phyloP scores from a whole-genome alignment of 2,113 vertebrate genomes.

The Oreotrochilus melanogaster region DNA sequence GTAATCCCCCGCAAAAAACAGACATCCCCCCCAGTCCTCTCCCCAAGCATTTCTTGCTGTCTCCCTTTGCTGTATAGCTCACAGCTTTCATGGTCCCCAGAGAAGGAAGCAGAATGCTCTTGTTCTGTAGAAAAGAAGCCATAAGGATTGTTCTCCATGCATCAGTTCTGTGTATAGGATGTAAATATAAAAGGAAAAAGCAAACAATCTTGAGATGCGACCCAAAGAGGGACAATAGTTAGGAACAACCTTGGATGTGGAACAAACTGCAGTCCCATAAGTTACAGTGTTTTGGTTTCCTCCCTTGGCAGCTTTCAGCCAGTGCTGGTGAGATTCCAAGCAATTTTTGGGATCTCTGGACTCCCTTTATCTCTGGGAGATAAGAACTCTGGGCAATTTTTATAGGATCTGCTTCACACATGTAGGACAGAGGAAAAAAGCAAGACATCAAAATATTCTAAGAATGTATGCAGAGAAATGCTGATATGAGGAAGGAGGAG shows the following conservation, averaged over 20 bases:
- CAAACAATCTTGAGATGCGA: background rate
- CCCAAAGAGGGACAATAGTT: background rate
- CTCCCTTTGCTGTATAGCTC: background rate
- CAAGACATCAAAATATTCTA: background rate
- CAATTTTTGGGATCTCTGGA: background rate
- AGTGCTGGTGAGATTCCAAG: accelerated
- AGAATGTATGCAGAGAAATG: background rate
- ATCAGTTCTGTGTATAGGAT: background rate
- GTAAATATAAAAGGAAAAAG: background rate
- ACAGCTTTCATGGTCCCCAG: background rate
- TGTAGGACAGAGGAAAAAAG: background rate
- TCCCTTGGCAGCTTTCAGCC: background rate
- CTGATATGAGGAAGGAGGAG: background rate
- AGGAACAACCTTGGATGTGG: background rate
- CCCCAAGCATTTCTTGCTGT: background rate
- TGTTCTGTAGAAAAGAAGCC: background rate
- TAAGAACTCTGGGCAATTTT: background rate
- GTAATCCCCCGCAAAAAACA: background rate
- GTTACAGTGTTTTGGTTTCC: background rate
- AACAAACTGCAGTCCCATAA: accelerated
- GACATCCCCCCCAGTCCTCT: too few relatives aligned
- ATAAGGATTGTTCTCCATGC: background rate
- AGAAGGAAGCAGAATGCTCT: background rate
- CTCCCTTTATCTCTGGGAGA: background rate
- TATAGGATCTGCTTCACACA: background rate